Evolutionary conservation across 1,140 invertebrate genomes (phyloP), one percentile per base, ranked within the genome.

Genomic region (Samia ricini): DNA sequence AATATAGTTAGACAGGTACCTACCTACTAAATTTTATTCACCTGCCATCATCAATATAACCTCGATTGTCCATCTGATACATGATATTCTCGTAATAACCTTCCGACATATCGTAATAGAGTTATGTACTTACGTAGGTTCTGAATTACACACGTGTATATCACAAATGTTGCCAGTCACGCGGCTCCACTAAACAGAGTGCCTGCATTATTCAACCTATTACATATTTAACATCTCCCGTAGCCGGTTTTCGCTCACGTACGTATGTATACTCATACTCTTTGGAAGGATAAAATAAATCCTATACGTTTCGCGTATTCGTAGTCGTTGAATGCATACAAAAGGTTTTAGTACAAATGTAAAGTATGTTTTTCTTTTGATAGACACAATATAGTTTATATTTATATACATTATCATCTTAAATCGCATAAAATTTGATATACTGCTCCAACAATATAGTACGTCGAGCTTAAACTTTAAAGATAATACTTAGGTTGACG

Each of bases 141-240:
- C 1, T 42, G n/a, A 42, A 42, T 42, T 42, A 42, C 12, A 42
- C 33, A 42, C 10, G 15, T 26, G 24, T 10, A 20, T 19, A 22
- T n/a, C n/a, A n/a, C n/a, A 57, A 42, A 57, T 36, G 33, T 12
- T 18, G 19, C 18, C 6, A 29, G 54, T 24, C 54, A 29, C 54
- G 54, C 22, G 22, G 22, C 52, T 22, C 15, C 52, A 18, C 36
- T 10, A 49, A 51, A 36, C 56, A 48, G 54, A 62, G 56, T 59
- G 60, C 57, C 33, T 69, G 68, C 68, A 69, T 69, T 65, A 69
- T 69, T 69, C 68, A 69, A 26, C 23, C 63, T 63, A 56, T 36
- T 74, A 61, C 65, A 71, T 68, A 74, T 71, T 74, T 66, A 71
- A 74, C 60, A 49, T 36, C 58, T 60, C 58, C 50, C 64, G 61